A percentile compares a stretch with the other conserved stretches of the same genome.
These are phyloP conservation scores for Coluber constrictor DNA, from an alignment of 2,797 vertebrate species.

Conservation along the genomic window DNA sequence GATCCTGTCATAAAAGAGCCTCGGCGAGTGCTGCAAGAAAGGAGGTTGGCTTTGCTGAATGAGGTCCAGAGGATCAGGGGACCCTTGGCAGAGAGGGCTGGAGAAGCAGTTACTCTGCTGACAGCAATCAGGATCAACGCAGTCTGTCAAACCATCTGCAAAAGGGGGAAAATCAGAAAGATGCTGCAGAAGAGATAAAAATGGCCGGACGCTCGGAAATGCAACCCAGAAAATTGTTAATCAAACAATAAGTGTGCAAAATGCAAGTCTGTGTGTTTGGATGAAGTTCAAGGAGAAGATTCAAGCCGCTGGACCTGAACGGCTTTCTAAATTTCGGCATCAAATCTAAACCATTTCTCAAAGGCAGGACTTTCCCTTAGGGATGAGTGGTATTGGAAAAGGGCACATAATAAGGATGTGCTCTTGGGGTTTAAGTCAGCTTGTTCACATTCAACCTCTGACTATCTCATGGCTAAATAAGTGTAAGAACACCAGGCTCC, in stretches of 20 bases:
- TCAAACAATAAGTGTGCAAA: slow-evolving; percentile 15
- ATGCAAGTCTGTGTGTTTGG: neutral
- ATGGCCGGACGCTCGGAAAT: neutral
- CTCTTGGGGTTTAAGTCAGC: neutral
- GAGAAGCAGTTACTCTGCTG: slow-evolving; percentile 87
- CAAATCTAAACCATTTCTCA: neutral
- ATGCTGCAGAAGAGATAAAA: slow-evolving; percentile 25
- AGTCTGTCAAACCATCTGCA: slow-evolving; percentile 90
- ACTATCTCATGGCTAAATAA: neutral
- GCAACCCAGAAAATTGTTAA: neutral
- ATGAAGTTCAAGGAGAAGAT: neutral
- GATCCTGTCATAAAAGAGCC: slow-evolving; percentile 87
- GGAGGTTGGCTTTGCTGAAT: slow-evolving; percentile 83
- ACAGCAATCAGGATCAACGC: slow-evolving; percentile 92
- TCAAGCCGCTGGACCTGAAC: neutral
- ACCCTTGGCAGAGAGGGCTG: slow-evolving; percentile 89
- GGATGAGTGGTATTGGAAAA: neutral
- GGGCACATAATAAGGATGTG: neutral
- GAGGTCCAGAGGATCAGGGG: slow-evolving; percentile 88
- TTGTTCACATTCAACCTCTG: neutral
- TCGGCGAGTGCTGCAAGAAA: slow-evolving; percentile 74
- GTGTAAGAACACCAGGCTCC: neutral
- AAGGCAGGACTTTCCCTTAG: neutral
- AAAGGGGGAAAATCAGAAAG: slow-evolving; percentile 32
- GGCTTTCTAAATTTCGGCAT: neutral